Conservation (phyloP, 2,888 invertebrate genomes). For the Proisotoma minuta region DNA sequence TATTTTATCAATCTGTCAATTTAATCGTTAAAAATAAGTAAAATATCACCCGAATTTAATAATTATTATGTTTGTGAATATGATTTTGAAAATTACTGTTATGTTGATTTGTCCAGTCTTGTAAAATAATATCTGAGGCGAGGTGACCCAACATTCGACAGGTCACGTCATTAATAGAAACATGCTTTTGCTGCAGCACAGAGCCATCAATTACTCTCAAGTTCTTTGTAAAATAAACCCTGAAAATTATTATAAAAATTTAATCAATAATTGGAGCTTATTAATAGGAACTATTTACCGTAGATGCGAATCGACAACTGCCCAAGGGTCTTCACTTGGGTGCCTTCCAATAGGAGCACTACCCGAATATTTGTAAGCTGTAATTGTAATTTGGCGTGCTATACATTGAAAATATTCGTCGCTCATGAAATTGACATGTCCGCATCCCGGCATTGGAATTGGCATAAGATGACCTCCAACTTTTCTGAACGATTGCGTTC, state of each 20-base stretch:
- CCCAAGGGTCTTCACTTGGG: constrained; percentile 20
- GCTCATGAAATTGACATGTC: constrained; percentile 30
- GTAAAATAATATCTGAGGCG: constrained; percentile 35
- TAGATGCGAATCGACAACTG: constrained; percentile 40
- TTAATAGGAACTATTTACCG: constrained; percentile 19
- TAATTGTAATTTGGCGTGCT: constrained; percentile 30
- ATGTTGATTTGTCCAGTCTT: constrained; percentile 19
- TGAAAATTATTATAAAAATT: constrained; percentile 10
- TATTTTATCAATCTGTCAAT: no score
- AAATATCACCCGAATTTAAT: no score
- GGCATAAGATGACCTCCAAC: constrained; percentile 34
- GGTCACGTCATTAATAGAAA: constrained; percentile 37
- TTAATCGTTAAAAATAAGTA: no score
- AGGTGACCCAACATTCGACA: constrained; percentile 36
- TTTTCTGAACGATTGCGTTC: constrained; percentile 35
- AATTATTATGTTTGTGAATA: no score
- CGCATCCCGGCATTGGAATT: constrained; percentile 35
- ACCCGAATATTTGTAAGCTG: constrained; percentile 38
- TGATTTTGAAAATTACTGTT: not conserved
- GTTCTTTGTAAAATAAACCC: constrained; percentile 31
- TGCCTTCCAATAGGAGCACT: constrained; percentile 38
- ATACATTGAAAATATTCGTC: constrained; percentile 40
- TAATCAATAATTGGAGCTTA: not conserved
- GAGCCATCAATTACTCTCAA: constrained; percentile 40
- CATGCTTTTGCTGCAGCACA: constrained; percentile 37